Evolutionary conservation across 2,888 invertebrate species (phyloP).

Genomic region (Aelia acuminata): DNA sequence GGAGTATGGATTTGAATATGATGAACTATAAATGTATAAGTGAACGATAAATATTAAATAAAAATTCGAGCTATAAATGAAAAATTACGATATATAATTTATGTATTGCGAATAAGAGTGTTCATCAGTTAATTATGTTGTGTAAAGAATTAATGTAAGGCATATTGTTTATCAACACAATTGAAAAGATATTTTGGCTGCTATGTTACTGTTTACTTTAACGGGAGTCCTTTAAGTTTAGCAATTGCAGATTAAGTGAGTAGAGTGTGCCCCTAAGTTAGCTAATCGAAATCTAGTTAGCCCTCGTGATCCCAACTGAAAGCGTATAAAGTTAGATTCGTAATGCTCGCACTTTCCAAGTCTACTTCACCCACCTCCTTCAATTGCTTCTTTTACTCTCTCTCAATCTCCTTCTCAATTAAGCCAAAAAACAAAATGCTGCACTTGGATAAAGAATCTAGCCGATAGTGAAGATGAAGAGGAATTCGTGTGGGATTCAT

Average conservation of each 20-base stretch:
- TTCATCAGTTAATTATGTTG: too few species aligned
- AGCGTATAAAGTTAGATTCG: conserved; percentile 39
- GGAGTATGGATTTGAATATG: too few species aligned
- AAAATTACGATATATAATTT: too few species aligned
- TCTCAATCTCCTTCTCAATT: neutral
- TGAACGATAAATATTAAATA: too few species aligned
- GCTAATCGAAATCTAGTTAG: conserved; percentile 31
- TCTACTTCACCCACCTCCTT: neutral
- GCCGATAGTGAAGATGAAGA: neutral
- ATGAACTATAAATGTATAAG: too few species aligned
- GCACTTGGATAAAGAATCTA: neutral
- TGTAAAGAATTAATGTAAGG: too few species aligned
- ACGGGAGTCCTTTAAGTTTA: neutral
- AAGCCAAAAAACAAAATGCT: neutral
- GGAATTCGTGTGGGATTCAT: neutral
- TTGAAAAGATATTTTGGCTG: too few species aligned
- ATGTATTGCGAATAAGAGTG: too few species aligned
- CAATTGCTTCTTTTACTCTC: neutral
- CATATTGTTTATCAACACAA: too few species aligned
- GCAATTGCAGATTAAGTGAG: neutral
- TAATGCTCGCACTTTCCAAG: conserved; percentile 34
- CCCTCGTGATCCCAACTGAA: neutral
- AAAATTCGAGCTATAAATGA: too few species aligned
- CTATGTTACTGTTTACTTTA: too few species aligned
- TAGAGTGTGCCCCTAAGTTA: neutral